Percentiles rank a stretch among this genome's conserved stretches.
Evolutionary conservation across 2,888 invertebrate species (phyloP).

Genomic region (Esperia sulphurella): DNA sequence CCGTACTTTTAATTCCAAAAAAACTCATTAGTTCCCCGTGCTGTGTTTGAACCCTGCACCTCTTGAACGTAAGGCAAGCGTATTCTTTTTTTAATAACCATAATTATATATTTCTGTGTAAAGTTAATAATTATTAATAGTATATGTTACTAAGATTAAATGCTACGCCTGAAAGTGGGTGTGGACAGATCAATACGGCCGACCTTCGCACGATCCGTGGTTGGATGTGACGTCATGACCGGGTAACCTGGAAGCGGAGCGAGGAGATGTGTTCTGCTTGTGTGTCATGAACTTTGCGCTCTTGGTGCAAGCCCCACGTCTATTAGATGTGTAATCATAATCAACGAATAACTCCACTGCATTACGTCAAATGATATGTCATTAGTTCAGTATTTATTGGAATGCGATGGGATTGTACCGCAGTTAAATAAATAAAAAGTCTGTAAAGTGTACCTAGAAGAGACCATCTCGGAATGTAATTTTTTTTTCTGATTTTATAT

Average conservation of each 20-base stretch:
- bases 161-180: slow-evolving; percentile 23
- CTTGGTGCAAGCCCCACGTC: slow-evolving; percentile 3
- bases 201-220: slow-evolving; percentile 63
- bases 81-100: too few species aligned
- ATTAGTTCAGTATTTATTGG: neutral
- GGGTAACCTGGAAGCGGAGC: slow-evolving; percentile 51
- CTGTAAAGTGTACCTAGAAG: neutral
- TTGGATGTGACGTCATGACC: slow-evolving; percentile 66
- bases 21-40: too few species aligned
- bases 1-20: too few species aligned
- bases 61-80: too few species aligned
- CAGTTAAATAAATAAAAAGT: neutral
- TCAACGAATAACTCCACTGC: too few species aligned
- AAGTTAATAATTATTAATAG: neutral
- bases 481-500: slow-evolving; percentile 7
- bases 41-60: too few species aligned
- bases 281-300: slow-evolving; percentile 47
- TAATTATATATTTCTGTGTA: neutral
- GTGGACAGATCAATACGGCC: slow-evolving; percentile 66
- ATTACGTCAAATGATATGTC: neutral
- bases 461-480: too few species aligned
- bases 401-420: too few species aligned
- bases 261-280: slow-evolving; percentile 54
- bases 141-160: slow-evolving; percentile 2
- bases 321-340: slow-evolving; percentile 13